Base-by-base conservation (phyloP, 2,888 invertebrate genomes). In the Melanotus villosus region DNA sequence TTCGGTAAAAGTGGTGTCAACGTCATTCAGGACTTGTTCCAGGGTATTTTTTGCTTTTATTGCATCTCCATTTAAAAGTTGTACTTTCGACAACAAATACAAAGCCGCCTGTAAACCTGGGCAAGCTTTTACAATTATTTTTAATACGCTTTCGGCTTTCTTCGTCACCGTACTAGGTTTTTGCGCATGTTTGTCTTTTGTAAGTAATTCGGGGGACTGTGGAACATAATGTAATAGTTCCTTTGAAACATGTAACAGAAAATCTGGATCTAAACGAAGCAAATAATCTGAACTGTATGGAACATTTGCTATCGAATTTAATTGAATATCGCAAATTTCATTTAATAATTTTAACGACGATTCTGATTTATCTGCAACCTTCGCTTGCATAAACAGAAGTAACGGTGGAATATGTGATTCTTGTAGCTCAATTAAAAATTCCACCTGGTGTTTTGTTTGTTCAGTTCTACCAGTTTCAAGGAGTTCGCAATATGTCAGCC, bases 401-500 rank as follows among this genome's bases (percentile, higher is more conserved):
- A 94, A 91, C 14, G 93, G 87, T 66, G 90, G 90, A 45, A 88
- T 88, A 4, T 89, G 86, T 7, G 90, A 89, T 75, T 91, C 91
- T 84, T 94, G 92, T 18, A 94, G 86, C 84, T 97, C 95, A 80
- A 91, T 89, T 1, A 98, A 86, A 77, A 96, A 91, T 76, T 97
- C 94, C 32, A 98, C 87, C 84, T 98, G 97, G 77, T 96, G 93
- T 7, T 90, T 88, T 0, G 95, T 91, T 78, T 94, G 90, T 34
- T 92, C 92, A 1, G 89, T 88, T 0, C 88, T 86, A 23, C 93
- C 92, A 79, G 89, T 89, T 76, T 95, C 92, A 67, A 88, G 84
- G 77, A 96, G 87, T 83, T 96, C 95, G 82, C 96, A 96, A 2
- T 92, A 84, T 9, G 96, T 94, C 56, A 96, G 85, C 0, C 97